phyloP scores from a whole-genome alignment of 2,113 vertebrate genomes.

The Heteronetta atricapilla region DNA sequence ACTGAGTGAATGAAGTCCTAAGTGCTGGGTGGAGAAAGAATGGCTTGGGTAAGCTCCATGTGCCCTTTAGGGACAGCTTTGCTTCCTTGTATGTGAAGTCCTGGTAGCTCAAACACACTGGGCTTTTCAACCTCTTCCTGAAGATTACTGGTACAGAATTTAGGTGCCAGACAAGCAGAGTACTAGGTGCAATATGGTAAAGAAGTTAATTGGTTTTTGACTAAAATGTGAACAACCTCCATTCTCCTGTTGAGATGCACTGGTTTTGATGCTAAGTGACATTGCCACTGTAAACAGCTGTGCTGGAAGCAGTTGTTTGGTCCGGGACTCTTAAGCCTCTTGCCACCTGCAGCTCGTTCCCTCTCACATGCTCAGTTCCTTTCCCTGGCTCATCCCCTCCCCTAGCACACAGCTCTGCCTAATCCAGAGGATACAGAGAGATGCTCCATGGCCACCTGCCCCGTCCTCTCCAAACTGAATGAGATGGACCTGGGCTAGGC shows the following conservation, averaged over 20 bases:
- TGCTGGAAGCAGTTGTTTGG: background rate
- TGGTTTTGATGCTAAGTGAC: background rate
- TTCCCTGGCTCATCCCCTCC: background rate
- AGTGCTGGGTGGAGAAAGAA: background rate
- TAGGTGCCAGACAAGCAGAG: background rate
- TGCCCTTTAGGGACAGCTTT: background rate
- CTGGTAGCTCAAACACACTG: background rate
- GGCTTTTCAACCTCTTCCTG: background rate
- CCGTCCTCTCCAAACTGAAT: background rate
- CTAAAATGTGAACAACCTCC: background rate
- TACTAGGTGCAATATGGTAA: background rate
- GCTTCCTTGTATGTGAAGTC: accelerated
- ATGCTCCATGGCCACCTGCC: background rate
- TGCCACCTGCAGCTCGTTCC: background rate
- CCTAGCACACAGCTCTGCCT: background rate
- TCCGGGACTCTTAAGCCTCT: background rate
- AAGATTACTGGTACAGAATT: background rate
- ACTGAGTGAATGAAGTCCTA: background rate
- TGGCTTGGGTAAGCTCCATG: background rate
- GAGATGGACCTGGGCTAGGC: accelerated
- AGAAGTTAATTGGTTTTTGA: background rate
- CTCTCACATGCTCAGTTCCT: background rate
- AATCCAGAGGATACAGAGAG: background rate
- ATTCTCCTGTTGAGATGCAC: background rate
- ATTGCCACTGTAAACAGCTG: background rate